Evolutionary conservation across 2,888 invertebrate genomes (phyloP).

Genomic region (Agrochola lota): DNA sequence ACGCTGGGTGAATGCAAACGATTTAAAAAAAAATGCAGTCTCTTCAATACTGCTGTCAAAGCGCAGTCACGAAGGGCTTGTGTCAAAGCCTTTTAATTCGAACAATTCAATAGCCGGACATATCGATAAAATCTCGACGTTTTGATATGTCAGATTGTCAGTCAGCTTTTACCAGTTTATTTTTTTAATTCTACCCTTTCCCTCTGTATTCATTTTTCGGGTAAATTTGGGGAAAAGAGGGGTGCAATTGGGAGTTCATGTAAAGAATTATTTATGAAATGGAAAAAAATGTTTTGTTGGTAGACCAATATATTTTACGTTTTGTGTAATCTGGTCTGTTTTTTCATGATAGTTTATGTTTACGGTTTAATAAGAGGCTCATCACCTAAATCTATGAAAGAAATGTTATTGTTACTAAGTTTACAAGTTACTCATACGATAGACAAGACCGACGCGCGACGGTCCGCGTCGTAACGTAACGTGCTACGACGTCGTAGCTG

Average conservation of each 20-base stretch:
- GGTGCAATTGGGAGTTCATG: background rate
- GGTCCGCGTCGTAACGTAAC: background rate
- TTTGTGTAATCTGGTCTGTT: background rate
- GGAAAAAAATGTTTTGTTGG: background rate
- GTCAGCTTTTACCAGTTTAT: background rate
- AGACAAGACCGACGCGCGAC: background rate
- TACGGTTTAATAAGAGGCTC: background rate
- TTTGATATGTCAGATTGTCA: background rate
- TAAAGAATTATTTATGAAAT: background rate
- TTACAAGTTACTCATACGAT: background rate
- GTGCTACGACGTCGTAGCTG: slow-evolving; percentile 17
- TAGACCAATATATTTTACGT: background rate
- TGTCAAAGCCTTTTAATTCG: slow-evolving; percentile 23
- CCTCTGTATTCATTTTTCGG: background rate
- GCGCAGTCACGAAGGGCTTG: background rate
- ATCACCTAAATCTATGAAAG: background rate
- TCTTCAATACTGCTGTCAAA: slow-evolving; percentile 9
- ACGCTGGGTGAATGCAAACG: background rate
- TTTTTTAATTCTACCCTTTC: background rate
- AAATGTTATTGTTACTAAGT: background rate
- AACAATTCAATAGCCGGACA: background rate
- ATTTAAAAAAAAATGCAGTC: background rate
- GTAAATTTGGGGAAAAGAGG: background rate
- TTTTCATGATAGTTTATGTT: background rate
- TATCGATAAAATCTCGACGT: background rate